These are phyloP conservation scores for Morelia viridis DNA, from an alignment of 2,797 vertebrate genomes.

Conservation along the genomic window DNA sequence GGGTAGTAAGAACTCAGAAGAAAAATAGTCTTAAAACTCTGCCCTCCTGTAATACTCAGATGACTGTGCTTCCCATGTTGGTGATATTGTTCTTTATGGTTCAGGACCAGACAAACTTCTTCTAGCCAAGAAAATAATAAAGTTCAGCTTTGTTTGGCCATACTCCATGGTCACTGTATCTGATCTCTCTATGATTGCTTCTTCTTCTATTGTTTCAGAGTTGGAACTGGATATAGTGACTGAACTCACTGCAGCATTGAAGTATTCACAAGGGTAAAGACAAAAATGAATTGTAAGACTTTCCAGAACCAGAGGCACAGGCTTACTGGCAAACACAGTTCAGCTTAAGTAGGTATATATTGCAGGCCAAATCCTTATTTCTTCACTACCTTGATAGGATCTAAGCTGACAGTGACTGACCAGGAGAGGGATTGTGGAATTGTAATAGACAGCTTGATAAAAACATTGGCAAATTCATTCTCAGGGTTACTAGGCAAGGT, in stretches of 20 bases:
- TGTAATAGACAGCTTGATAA: neutral
- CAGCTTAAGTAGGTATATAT: neutral
- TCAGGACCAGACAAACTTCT: neutral
- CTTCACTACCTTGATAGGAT: neutral
- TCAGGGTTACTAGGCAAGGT: neutral
- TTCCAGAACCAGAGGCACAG: neutral
- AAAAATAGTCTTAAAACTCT: neutral
- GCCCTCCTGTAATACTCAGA: neutral
- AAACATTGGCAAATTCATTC: slow-evolving; percentile 35
- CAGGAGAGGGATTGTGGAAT: neutral
- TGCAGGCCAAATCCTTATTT: neutral
- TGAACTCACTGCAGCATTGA: neutral
- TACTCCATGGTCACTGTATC: neutral
- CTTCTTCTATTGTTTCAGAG: neutral
- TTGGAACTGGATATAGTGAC: neutral
- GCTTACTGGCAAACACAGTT: neutral
- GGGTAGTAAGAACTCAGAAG: neutral
- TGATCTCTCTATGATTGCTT: neutral
- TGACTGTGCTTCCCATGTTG: neutral
- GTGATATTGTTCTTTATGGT: neutral
- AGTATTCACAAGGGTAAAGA: neutral
- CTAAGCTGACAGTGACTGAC: neutral
- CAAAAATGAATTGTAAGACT: neutral
- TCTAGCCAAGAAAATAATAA: neutral
- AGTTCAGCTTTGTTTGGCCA: neutral